Evolutionary conservation across 2,888 invertebrate genomes (phyloP), one percentile per base, ranked within the genome.

Genomic region (Argyresthia albistria): DNA sequence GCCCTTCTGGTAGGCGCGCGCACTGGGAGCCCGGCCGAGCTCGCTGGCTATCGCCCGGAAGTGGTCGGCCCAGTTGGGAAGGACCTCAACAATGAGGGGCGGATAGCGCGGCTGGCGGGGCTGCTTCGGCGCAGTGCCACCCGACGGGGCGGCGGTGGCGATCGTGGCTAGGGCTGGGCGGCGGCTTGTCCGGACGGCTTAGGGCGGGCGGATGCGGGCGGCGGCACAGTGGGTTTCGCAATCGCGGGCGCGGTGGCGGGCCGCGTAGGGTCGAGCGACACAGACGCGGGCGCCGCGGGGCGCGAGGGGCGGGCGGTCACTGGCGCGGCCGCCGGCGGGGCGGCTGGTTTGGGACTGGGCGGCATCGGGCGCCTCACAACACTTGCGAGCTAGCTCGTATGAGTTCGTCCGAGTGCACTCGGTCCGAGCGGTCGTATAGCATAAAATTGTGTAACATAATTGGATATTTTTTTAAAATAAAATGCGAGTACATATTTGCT

Each of bases 21-120:
- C 46, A 15, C 36, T 46, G 64, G 51, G 56, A 68, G 52, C 43
- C 36, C 55, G 43, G 47, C 53, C 51, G 50, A 51, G 35, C 42
- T 54, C 15, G 37, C 54, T 46, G 12, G 16, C 25, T 14, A 50
- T 8, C 43, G 6, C 25, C 43, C 42, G 4, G 43, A 50, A 43
- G 14, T 50, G 50, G 15, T n/a, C 7, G 8, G 43, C 12, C 50
- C 50, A 50, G 16, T 39, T 43, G 15, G 50, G 50, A 1, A 50
- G 50, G 9, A 8, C 10, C 25, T 50, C 43, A 10, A 50, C 43
- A 7, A 43, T 14, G 4, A 50, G 9, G 11, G 50, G 50, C 11
- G 42, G 50, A 16, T 42, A 25, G 14, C 37, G 25, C 25, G 25
- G 25, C 25, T 25, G 25, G 25, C 25, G 25, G 25, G 25, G 25